phyloP scores from a whole-genome alignment of 1,140 invertebrate genomes.

The Apis dorsata region DNA sequence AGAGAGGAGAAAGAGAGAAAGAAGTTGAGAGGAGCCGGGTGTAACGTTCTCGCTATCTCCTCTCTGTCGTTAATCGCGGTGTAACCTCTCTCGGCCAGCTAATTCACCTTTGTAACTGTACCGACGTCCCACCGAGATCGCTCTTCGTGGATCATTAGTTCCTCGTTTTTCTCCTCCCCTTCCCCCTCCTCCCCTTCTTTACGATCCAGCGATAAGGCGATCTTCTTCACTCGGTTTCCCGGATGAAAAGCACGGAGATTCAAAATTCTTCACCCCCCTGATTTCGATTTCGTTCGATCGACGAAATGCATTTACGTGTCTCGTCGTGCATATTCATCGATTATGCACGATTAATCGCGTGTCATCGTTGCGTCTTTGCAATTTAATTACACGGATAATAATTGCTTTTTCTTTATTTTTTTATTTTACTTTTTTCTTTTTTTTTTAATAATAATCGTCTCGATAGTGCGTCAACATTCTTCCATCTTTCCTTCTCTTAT shows the following conservation, averaged over 20 bases:
- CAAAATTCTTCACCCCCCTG: too few relatives aligned
- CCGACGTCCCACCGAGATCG: constrained; percentile 50
- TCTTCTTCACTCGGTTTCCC: neutral
- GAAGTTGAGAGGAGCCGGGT: constrained; percentile 14
- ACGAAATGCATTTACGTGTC: too few relatives aligned
- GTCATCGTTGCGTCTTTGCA: too few relatives aligned
- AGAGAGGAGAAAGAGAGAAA: neutral
- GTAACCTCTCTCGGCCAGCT: constrained; percentile 59
- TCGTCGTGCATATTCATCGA: too few relatives aligned
- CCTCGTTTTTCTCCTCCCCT: neutral
- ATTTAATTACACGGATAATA: too few relatives aligned
- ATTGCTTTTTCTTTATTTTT: too few relatives aligned
- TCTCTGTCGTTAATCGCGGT: constrained; percentile 59
- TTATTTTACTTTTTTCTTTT: too few relatives aligned
- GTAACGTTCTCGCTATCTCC: constrained; percentile 39
- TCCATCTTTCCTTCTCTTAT: neutral
- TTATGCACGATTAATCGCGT: too few relatives aligned
- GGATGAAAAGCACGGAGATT: too few relatives aligned
- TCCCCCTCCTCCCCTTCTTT: neutral
- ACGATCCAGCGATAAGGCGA: neutral
- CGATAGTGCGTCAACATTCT: constrained; percentile 8
- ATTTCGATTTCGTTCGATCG: too few relatives aligned
- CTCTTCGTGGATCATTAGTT: neutral
- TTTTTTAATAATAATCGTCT: neutral
- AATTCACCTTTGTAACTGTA: constrained; percentile 65